Percentiles rank a stretch among this genome's conserved stretches.
Conservation (phyloP, 1,140 invertebrate species). For the Archivesica marissinica region DNA sequence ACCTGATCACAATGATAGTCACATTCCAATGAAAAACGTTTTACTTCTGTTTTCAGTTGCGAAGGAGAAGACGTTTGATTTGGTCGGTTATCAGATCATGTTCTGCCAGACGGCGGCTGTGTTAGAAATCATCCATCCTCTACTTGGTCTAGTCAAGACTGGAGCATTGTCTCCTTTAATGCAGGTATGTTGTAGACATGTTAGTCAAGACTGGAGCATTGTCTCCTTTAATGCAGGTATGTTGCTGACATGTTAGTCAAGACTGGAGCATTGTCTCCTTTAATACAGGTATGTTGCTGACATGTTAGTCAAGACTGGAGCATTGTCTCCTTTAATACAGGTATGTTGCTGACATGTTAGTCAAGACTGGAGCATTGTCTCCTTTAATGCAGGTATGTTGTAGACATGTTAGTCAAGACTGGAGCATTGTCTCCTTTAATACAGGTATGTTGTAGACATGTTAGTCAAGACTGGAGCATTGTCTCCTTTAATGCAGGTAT, state of each 20-base stretch:
- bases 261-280: not conserved
- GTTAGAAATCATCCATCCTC: conserved; percentile 94
- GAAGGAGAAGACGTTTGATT: conserved; percentile 89
- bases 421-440: too few species aligned
- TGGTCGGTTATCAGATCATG: conserved; percentile 92
- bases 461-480: too few species aligned
- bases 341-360: conserved; percentile 1
- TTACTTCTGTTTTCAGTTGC: conserved; percentile 85
- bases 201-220: not conserved
- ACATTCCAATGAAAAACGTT: too few species aligned
- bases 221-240: not conserved
- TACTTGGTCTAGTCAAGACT: conserved; percentile 94
- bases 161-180: conserved; percentile 85
- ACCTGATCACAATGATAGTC: too few species aligned
- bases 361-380: too few species aligned
- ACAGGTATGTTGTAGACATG: too few species aligned
- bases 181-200: conserved; percentile 83
- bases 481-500: too few species aligned
- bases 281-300: not conserved
- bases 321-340: not conserved
- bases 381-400: too few species aligned
- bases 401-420: too few species aligned
- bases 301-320: not conserved
- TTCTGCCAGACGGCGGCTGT: conserved; percentile 93
- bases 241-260: too few species aligned